Evolutionary conservation across 2,888 invertebrate genomes (phyloP), one percentile per base, ranked within the genome.

Genomic region (Galerucella calmariensis): DNA sequence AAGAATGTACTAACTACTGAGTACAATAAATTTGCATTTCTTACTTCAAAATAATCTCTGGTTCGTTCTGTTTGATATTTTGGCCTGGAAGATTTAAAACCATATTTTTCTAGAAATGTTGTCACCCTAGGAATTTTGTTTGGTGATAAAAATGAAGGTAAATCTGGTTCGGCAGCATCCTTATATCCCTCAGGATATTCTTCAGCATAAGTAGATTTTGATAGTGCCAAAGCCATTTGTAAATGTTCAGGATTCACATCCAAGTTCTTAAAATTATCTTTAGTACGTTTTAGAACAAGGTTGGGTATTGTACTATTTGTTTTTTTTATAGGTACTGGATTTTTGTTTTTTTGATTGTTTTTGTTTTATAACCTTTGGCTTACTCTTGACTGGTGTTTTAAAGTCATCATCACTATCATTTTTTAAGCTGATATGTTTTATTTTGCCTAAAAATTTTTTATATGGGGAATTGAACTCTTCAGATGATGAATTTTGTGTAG

Each of bases 211-310:
- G 89, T 83, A 0, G 93, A 93, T 82, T 90, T 90, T 2, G 93
- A 93, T 74, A 93, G 84, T 14, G 92, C 92, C 79, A 93, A 88
- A 61, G 92, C 93, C 85, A 93, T 82, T 84, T 92, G 92, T 76
- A 93, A 86, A 79, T 93, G 91, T 80, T 93, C 92, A 0, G 91
- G 87, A 87, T 92, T 91, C 63, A 92, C 87, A 84, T 92, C 91
- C 69, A 88, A 81, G 86, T 86, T 77, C 85, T 82, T 74, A 88
- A 90, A 75, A 89, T 88, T 82, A 82, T 85, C 80, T 87, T 88
- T 86, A 87, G 89, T 76, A 87, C 88, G 83, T 81, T 89, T 89
- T 24, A 85, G 79, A 70, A 88, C 78, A 61, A 89, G 81, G 61
- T 81, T 75, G 80, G 81, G 67, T 83, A 87, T 76, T 79, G 67